These are phyloP conservation scores for Conger conger DNA, from an alignment of 2,113 vertebrate genomes.

Conservation along the genomic window DNA sequence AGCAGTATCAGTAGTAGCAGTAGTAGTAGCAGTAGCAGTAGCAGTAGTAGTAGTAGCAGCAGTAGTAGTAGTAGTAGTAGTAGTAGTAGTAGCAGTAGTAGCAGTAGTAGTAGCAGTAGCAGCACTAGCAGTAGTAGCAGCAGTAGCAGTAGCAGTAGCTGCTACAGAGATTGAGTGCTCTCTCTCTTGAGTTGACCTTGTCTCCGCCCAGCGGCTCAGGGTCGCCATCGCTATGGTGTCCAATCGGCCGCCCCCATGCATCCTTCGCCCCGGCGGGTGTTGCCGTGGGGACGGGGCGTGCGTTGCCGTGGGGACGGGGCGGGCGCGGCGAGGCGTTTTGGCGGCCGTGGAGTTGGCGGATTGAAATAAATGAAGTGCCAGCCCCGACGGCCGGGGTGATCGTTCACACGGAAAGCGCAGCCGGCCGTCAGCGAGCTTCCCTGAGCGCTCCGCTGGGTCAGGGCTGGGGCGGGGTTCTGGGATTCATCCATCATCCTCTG, in stretches of 20 bases:
- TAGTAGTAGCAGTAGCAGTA: too few relatives aligned
- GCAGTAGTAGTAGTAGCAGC: too few relatives aligned
- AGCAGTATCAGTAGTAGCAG: too few relatives aligned
- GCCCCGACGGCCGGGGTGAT: conserved; percentile 65
- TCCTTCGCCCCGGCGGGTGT: neutral
- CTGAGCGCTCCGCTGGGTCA: conserved; percentile 26
- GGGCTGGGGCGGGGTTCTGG: conserved; percentile 22
- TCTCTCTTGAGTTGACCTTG: neutral
- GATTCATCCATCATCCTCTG: neutral
- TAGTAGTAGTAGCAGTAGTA: too few relatives aligned
- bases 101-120: too few relatives aligned
- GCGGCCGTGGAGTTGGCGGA: conserved; percentile 61
- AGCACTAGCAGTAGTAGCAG: too few relatives aligned
- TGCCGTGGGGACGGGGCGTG: neutral
- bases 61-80: too few relatives aligned
- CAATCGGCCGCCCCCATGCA: too few relatives aligned
- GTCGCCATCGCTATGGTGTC: neutral
- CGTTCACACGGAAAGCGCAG: conserved; percentile 75
- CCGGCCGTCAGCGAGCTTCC: conserved; percentile 54
- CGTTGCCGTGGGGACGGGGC: conserved; percentile 42
- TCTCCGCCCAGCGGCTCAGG: neutral
- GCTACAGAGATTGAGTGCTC: neutral
- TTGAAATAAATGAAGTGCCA: conserved; percentile 77
- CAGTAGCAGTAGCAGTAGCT: too few relatives aligned
- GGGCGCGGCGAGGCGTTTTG: conserved; percentile 44